These are phyloP conservation scores for Ictidomys tridecemlineatus DNA, from an alignment of 2,113 vertebrate species.

Conservation along the genomic window DNA sequence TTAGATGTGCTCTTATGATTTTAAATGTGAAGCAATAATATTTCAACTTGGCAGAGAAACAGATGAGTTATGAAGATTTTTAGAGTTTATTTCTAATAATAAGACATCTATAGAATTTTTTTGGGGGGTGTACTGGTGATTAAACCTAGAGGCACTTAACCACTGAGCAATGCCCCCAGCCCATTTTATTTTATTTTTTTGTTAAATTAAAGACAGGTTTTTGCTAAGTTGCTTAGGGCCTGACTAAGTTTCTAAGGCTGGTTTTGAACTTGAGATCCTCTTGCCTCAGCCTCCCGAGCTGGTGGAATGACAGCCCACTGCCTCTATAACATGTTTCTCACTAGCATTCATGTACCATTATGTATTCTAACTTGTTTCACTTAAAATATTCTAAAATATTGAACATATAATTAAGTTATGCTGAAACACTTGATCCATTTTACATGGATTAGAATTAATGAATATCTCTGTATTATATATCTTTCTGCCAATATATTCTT, in stretches of 20 bases:
- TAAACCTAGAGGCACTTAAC: too few species aligned
- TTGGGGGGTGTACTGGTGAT: too few species aligned
- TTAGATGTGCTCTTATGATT: conserved; percentile 72
- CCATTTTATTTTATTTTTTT: too few species aligned
- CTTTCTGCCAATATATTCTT: not conserved
- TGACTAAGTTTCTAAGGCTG: too few species aligned
- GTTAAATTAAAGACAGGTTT: too few species aligned
- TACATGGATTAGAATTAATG: not conserved
- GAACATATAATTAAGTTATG: not conserved
- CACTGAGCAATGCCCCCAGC: too few species aligned
- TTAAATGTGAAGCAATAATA: conserved; percentile 76
- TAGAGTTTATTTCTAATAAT: conserved; percentile 42
- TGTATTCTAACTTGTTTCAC: not conserved
- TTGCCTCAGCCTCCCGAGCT: too few species aligned
- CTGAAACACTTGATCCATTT: not conserved
- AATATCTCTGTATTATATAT: not conserved
- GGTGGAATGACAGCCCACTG: too few species aligned
- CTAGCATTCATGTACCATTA: not conserved
- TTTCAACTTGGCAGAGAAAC: conserved; percentile 71
- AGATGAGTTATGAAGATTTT: conserved; percentile 63
- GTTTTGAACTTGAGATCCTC: too few species aligned
- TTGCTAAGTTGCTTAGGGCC: too few species aligned
- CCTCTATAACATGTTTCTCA: not conserved
- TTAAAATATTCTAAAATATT: conserved; percentile 5
- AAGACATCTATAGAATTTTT: not conserved